A percentile compares a stretch with the other conserved stretches of the same genome.
Conservation (phyloP, 2,113 vertebrate species). For the Campylorhamphus procurvoides region DNA sequence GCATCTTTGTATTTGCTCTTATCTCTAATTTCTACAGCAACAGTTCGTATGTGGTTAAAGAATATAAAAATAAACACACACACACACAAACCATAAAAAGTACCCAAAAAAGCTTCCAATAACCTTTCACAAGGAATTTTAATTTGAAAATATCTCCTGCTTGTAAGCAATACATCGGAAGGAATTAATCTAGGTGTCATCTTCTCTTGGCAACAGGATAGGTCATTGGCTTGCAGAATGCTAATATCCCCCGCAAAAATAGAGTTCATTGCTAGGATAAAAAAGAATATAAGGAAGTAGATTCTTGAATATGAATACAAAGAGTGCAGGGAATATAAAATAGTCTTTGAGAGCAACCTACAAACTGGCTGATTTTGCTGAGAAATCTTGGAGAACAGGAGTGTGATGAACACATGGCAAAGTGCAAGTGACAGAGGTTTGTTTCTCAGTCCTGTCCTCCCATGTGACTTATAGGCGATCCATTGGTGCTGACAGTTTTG, state of each 20-base stretch:
- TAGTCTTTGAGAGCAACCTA: neutral
- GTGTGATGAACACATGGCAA: neutral
- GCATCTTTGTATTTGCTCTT: neutral
- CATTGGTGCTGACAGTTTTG: neutral
- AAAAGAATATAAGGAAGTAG: neutral
- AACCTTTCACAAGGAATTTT: neutral
- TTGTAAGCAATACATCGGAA: neutral
- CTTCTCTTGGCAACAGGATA: neutral
- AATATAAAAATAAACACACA: neutral
- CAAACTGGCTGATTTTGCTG: neutral
- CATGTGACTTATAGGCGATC: neutral
- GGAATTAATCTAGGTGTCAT: neutral
- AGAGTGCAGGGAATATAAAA: neutral
- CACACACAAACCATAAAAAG: neutral
- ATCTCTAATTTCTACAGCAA: neutral
- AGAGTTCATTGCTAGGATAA: neutral
- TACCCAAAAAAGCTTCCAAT: neutral
- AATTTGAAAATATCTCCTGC: neutral
- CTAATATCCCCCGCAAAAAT: neutral
- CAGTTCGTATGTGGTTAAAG: neutral
- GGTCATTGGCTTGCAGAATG: neutral
- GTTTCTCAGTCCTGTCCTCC: neutral
- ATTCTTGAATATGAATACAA: neutral
- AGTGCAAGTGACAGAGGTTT: neutral
- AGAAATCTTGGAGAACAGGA: fast-evolving